A percentile compares a stretch with the other conserved stretches of the same genome.
Evolutionary conservation across 2,888 invertebrate genomes (phyloP).

Genomic region (Agonum fuliginosum): DNA sequence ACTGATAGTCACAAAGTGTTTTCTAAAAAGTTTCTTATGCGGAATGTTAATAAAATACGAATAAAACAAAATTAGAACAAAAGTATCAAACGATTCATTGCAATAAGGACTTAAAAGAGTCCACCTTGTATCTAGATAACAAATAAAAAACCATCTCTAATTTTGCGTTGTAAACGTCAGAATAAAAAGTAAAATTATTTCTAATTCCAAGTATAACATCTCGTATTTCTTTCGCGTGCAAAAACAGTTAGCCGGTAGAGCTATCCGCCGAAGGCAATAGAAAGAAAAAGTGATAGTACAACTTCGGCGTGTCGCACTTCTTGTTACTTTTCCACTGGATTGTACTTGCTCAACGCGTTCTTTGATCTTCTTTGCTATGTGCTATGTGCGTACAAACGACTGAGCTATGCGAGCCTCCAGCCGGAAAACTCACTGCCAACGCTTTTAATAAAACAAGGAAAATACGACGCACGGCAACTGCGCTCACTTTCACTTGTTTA

Average conservation of each 20-base stretch:
- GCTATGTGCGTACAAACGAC: slow-evolving; percentile 11
- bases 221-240: neutral
- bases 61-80: too few species aligned
- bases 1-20: too few species aligned
- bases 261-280: slow-evolving; percentile 1
- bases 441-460: slow-evolving; percentile 36
- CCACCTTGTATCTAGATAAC: too few species aligned
- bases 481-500: neutral
- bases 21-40: too few species aligned
- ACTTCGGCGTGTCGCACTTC: slow-evolving; percentile 3
- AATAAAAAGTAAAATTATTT: too few species aligned
- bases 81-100: too few species aligned
- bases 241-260: neutral
- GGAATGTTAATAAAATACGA: too few species aligned
- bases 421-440: neutral
- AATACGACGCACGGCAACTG: neutral
- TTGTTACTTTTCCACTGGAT: slow-evolving; percentile 27
- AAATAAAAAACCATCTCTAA: too few species aligned
- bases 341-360: slow-evolving; percentile 27
- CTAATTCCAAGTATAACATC: too few species aligned
- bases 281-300: slow-evolving; percentile 31
- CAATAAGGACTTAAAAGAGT: too few species aligned
- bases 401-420: neutral
- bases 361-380: slow-evolving; percentile 15
- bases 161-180: too few species aligned